Conservation (phyloP, 2,113 vertebrate genomes). For the Rhagologus leucostigma region DNA sequence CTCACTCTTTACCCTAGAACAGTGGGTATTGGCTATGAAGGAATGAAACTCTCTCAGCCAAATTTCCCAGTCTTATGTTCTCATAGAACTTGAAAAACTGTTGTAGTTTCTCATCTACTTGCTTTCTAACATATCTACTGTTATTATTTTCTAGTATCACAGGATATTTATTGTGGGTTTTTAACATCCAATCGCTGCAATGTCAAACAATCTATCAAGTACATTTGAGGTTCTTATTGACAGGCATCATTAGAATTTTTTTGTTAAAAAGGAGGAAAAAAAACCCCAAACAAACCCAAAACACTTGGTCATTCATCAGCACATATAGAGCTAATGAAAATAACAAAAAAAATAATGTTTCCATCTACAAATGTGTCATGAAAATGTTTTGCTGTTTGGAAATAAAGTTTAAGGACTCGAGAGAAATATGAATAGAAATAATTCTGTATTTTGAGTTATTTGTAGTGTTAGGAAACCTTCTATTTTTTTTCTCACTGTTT, state of each 20-base stretch:
- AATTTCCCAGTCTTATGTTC: neutral
- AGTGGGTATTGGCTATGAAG: neutral
- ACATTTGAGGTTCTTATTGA: neutral
- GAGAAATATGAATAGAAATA: neutral
- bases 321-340: neutral
- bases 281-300: fast-evolving
- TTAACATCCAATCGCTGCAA: neutral
- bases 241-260: neutral
- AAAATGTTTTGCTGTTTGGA: neutral
- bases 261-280: neutral
- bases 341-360: neutral
- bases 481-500: neutral
- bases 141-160: neutral
- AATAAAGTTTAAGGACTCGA: neutral
- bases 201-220: neutral
- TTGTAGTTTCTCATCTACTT: neutral
- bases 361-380: neutral
- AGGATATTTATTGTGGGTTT: neutral
- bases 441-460: neutral
- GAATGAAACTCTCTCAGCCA: neutral
- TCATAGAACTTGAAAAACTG: neutral
- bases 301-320: neutral
- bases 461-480: neutral
- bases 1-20: neutral
- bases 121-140: neutral